These are phyloP conservation scores for Sardina pilchardus DNA, from an alignment of 2,113 vertebrate genomes.

Conservation along the genomic window DNA sequence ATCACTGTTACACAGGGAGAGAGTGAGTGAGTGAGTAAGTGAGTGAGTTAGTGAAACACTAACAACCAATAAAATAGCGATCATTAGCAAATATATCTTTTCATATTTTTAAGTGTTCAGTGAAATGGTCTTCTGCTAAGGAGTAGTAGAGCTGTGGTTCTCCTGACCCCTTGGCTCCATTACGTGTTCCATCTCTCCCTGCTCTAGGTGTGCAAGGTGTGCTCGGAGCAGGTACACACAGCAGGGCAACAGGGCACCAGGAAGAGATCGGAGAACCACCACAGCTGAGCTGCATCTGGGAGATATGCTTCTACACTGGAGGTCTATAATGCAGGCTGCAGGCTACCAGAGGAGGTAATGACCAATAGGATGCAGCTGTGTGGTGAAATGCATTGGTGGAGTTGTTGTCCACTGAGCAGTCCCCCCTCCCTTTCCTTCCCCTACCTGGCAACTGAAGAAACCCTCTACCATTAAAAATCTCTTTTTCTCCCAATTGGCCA, in stretches of 20 bases:
- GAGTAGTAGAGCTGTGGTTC: too few species aligned
- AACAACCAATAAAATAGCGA: neutral
- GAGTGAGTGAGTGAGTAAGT: neutral
- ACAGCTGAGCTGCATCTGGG: neutral
- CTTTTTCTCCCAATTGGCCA: neutral
- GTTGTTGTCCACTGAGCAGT: too few species aligned
- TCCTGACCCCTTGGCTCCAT: neutral
- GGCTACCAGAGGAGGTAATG: neutral
- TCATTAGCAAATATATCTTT: neutral
- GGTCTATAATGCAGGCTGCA: neutral
- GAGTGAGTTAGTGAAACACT: neutral
- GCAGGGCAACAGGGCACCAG: too few species aligned
- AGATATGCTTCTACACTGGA: neutral
- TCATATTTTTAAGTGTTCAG: neutral
- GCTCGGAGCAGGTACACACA: too few species aligned
- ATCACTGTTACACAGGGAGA: conserved; percentile 8
- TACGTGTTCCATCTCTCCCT: neutral
- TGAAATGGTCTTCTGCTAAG: neutral
- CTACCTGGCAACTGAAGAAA: neutral
- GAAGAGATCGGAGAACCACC: neutral
- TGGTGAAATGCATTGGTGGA: neutral
- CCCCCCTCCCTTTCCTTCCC: too few species aligned
- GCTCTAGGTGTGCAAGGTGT: neutral
- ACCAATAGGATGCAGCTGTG: neutral
- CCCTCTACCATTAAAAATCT: neutral